Evolutionary conservation across 2,113 vertebrate species (phyloP).

Genomic region (Etheostoma cragini): DNA sequence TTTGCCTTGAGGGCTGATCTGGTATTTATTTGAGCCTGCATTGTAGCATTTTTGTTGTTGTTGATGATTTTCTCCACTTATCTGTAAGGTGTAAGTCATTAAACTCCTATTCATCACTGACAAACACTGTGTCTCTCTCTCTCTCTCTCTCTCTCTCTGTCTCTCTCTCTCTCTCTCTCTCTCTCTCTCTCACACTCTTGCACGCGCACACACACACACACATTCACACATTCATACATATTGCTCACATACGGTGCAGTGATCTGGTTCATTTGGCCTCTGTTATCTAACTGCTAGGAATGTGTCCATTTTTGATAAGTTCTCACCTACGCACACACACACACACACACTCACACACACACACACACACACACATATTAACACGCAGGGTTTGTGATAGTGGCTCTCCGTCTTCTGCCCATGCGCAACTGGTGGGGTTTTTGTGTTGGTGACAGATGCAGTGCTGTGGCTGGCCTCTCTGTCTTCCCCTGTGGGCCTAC

Average conservation of each 20-base stretch:
- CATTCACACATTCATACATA: constrained; percentile 1
- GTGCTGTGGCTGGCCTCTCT: constrained; percentile 46
- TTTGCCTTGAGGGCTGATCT: constrained; percentile 38
- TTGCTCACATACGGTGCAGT: constrained; percentile 49
- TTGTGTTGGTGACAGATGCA: constrained; percentile 70
- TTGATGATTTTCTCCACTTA: constrained; percentile 78
- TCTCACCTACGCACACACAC: constrained; percentile 50
- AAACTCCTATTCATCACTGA: constrained; percentile 82
- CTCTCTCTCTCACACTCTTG: not conserved
- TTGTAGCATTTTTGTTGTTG: constrained; percentile 66
- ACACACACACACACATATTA: constrained; percentile 37
- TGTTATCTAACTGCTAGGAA: constrained; percentile 81
- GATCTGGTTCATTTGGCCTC: constrained; percentile 78
- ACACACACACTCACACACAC: constrained; percentile 41
- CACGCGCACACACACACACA: constrained; percentile 12
- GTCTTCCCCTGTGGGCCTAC: constrained; percentile 38
- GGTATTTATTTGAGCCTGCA: constrained; percentile 30
- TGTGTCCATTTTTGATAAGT: constrained; percentile 80
- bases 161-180: not conserved
- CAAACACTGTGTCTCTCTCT: constrained; percentile 33
- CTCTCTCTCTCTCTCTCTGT: not conserved
- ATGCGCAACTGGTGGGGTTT: constrained; percentile 59
- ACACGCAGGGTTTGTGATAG: constrained; percentile 40
- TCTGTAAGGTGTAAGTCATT: constrained; percentile 78
- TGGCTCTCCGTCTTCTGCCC: constrained; percentile 54